Percentiles rank a stretch among this genome's conserved stretches.
These are phyloP conservation scores for Zaprionus davidi DNA, from an alignment of 1,140 invertebrate species.

Conservation along the genomic window DNA sequence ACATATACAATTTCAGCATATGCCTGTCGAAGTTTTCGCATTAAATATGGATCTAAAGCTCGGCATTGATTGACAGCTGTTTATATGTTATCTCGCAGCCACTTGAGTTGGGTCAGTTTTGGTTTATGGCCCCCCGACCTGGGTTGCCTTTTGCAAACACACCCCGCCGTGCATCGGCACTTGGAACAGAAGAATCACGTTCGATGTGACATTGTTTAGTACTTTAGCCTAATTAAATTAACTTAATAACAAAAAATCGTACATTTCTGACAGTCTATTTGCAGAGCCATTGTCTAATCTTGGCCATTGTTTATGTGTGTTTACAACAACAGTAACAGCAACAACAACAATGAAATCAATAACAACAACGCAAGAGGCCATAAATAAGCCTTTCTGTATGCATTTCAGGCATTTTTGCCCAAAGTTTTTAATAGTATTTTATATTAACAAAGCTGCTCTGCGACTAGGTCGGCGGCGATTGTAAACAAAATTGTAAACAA, in stretches of 20 bases:
- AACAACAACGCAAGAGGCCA: slow-evolving; percentile 38
- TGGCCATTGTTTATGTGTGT: slow-evolving; percentile 10
- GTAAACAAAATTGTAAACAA: slow-evolving; percentile 60
- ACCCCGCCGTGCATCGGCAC: no score
- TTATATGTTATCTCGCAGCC: slow-evolving; percentile 23
- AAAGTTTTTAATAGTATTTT: slow-evolving; percentile 69
- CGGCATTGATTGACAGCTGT: slow-evolving; percentile 72
- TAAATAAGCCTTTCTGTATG: slow-evolving; percentile 56
- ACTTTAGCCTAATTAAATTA: neutral
- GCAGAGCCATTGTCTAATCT: slow-evolving; percentile 12
- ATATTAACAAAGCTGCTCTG: slow-evolving; percentile 29
- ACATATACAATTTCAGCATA: slow-evolving; percentile 19
- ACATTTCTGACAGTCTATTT: neutral
- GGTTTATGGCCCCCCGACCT: neutral
- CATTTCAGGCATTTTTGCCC: slow-evolving; percentile 44
- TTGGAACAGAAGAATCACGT: slow-evolving; percentile 16
- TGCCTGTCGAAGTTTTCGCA: slow-evolving; percentile 27
- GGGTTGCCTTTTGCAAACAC: neutral
- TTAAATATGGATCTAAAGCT: slow-evolving; percentile 41
- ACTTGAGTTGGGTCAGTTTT: slow-evolving; percentile 49
- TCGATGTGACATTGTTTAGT: neutral
- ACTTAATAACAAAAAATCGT: neutral
- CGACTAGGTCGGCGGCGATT: slow-evolving; percentile 27
- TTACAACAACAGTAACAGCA: neutral
- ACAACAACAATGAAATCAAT: slow-evolving; percentile 1